Base-by-base conservation (phyloP, 1,140 invertebrate genomes). In the Antheraea pernyi region DNA sequence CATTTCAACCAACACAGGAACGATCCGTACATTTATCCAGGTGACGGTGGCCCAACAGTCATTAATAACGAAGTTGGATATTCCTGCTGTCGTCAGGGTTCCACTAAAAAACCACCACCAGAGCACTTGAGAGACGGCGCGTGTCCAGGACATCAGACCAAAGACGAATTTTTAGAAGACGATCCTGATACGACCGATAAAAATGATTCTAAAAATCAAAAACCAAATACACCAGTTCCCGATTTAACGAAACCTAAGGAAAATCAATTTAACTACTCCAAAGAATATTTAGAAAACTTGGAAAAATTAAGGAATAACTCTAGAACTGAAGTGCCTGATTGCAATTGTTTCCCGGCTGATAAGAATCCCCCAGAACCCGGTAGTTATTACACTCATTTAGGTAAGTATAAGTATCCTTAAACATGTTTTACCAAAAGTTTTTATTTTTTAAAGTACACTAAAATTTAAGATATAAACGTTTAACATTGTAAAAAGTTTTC, bases 321-420 rank as follows among this genome's bases (percentile, higher is more conserved):
- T 36, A 94, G 96, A 89, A 95, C 95, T 19, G 96, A 97, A 93
- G 96, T 97, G 65, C 97, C 97, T 7, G 95, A 96, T 78, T 98
- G 97, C 86, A 95, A 96, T 83, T 98, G 97, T 91, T 97, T 97
- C 89, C 87, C 92, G 10, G 94, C 96, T 19, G 96, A 97, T 81
- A 96, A 97, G 93, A 95, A 95, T 91, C 96, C 96, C 59, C 96
- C 96, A 39, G 97, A 97, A 88, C 96, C 97, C 53, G 97, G 97
- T 66, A 96, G 96, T 69, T 97, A 96, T 91, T 97, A 97, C 86
- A 97, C 97, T 18, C 96, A 97, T 93, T 93, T 97, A 81, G 98
- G 94, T 95, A 89, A 87, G 88, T 76, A 36, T 4, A 70, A 67
- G 39, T 72, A 70, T 65, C 61, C 3, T 22, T n/a, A 63, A 37